Evolutionary conservation across 2,113 vertebrate genomes (phyloP).

Genomic region (Erpornis zantholeuca): DNA sequence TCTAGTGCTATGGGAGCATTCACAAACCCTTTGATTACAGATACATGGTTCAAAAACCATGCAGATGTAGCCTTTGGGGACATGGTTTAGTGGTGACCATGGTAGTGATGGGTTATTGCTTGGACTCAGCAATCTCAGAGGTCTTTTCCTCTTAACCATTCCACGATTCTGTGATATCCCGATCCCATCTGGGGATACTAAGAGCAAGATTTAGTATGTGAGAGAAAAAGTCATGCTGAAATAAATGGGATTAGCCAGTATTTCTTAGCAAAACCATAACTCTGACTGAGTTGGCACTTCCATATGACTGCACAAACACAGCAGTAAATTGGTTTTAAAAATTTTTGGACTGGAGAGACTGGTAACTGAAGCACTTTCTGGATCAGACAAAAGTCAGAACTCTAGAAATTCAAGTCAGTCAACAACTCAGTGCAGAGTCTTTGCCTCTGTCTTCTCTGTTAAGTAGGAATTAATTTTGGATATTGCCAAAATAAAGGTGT

Average conservation of each 20-base stretch:
- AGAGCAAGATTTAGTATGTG: not conserved
- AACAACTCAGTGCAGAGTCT: not conserved
- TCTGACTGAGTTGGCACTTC: not conserved
- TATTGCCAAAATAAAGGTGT: not conserved
- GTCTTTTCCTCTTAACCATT: not conserved
- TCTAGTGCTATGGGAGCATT: not conserved
- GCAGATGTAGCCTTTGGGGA: not conserved
- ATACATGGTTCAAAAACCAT: not conserved
- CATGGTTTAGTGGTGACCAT: not conserved
- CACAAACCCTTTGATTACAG: not conserved
- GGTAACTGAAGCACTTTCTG: not conserved
- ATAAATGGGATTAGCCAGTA: conserved; percentile 4
- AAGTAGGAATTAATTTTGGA: not conserved
- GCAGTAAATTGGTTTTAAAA: conserved; percentile 10
- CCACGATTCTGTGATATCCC: not conserved
- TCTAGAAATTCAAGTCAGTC: not conserved
- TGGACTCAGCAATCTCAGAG: not conserved
- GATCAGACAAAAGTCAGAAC: not conserved
- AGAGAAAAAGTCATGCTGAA: conserved; percentile 21
- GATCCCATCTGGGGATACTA: not conserved
- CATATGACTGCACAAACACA: not conserved
- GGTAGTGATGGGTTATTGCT: not conserved
- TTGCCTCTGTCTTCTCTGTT: not conserved
- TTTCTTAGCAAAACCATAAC: conserved; percentile 10
- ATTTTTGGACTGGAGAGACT: not conserved